Percentiles rank a stretch among this genome's conserved stretches.
Conservation (phyloP, 2,113 vertebrate species). For the Mustela lutreola region DNA sequence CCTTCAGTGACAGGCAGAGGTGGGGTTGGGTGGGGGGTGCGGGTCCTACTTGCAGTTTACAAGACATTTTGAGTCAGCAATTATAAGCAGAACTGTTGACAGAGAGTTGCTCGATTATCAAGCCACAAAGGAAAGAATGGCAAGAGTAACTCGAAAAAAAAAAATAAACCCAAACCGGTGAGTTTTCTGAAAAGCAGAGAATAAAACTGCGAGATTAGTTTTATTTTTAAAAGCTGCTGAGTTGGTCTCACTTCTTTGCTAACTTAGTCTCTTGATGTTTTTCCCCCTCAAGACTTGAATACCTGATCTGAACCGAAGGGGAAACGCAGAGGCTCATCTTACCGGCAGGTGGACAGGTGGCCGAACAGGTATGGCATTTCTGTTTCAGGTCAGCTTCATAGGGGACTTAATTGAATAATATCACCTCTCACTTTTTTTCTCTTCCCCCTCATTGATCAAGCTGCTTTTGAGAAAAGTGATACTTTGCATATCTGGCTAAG, state of each 20-base stretch:
- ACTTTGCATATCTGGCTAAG: constrained; percentile 98
- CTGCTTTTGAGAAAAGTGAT: constrained; percentile 93
- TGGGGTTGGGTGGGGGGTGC: too few species aligned
- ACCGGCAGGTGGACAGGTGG: constrained; percentile 66
- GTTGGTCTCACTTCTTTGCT: constrained; percentile 74
- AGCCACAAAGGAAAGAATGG: constrained; percentile 61
- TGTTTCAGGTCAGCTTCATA: constrained; percentile 76
- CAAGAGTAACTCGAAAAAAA: constrained; percentile 72
- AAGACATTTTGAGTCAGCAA: constrained; percentile 55
- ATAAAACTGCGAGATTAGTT: constrained; percentile 63
- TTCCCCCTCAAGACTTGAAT: constrained; percentile 32
- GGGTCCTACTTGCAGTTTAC: background rate
- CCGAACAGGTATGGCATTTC: constrained; percentile 56
- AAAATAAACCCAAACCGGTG: constrained; percentile 53
- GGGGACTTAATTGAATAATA: constrained; percentile 92
- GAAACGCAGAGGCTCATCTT: constrained; percentile 64
- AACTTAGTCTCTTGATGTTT: constrained; percentile 50
- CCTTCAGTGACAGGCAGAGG: background rate
- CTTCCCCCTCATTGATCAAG: constrained; percentile 92
- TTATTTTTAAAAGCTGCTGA: constrained; percentile 82
- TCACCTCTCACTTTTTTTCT: constrained; percentile 84
- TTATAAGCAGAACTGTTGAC: constrained; percentile 59
- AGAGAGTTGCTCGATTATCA: constrained; percentile 66
- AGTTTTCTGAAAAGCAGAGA: constrained; percentile 55
- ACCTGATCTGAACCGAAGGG: background rate